phyloP scores from a whole-genome alignment of 92 coral and sea anemone genomes.

The Umimayanthus chanpuru region DNA sequence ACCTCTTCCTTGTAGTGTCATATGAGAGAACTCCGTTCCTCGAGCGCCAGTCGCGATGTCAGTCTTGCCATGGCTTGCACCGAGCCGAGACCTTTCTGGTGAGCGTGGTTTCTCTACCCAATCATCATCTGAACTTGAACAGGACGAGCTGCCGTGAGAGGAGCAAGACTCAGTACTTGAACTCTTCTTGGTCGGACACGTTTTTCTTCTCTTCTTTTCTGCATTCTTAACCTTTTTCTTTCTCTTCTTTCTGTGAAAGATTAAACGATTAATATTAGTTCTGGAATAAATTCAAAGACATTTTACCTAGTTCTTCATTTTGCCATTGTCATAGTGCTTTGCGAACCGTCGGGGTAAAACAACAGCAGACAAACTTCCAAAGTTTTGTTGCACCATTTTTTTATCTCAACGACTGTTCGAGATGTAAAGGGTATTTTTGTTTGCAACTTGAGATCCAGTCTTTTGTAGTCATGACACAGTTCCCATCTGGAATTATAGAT shows the following conservation, averaged over 20 bases:
- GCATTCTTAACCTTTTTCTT: constrained; percentile 22
- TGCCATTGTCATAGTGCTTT: too few relatives aligned
- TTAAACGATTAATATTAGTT: neutral
- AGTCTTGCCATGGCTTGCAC: neutral
- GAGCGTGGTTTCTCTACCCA: constrained; percentile 34
- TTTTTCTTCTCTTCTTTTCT: neutral
- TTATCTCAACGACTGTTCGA: too few relatives aligned
- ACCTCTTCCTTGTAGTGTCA: neutral
- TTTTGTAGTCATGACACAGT: too few relatives aligned
- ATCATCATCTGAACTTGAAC: constrained; percentile 8
- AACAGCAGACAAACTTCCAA: too few relatives aligned
- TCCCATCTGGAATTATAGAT: too few relatives aligned
- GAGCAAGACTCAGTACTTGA: constrained; percentile 42
- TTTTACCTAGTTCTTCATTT: too few relatives aligned
- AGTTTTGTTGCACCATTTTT: too few relatives aligned
- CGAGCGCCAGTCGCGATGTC: neutral
- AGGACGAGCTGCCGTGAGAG: neutral
- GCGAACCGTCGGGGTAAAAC: too few relatives aligned
- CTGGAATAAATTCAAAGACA: too few relatives aligned
- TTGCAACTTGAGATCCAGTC: too few relatives aligned
- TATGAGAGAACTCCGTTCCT: neutral
- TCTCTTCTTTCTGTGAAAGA: constrained; percentile 25
- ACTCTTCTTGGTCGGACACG: neutral
- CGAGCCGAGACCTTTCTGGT: neutral
- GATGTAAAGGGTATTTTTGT: too few relatives aligned